Base-by-base conservation (phyloP, 1,140 invertebrate species). In the Leptopilina clavipes region DNA sequence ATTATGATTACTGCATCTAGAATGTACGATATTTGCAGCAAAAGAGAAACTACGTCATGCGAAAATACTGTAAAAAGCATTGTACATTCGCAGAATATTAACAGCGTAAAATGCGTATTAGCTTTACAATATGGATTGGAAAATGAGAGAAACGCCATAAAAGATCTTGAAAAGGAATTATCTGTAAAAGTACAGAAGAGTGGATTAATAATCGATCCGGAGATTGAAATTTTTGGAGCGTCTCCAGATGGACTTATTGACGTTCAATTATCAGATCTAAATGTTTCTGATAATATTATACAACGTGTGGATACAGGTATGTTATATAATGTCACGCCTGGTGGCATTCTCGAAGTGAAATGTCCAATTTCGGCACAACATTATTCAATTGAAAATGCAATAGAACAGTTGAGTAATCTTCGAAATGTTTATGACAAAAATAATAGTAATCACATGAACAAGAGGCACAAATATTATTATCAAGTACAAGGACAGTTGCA, bases 191-290 rank as follows among this genome's bases (percentile, higher is more conserved):
- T 88, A 11, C 18, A 83, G 65, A 73, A 78, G 59, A 89, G 86
- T 81, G 90, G 90, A n/a, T 81, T 91, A 9, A 89, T 89, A 78
- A 85, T 91, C 70, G 85, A 87, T 79, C 7, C 52, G 8, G 78
- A 88, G 56, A 25, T 76, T 6, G 82, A 83, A 5, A 86, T 80
- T 72, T 73, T 92, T 3, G 90, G 80, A 37, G 88, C 86, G 10
- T 81, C 82, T 17, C 89, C 90, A n/a, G 89, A 91, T 85, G 87
- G 90, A 18, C 43, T 91, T 12, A 78, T 89, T 25, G 83, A 78
- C 37, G 74, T 86, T 19, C 81, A 87, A 77, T 25, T 59, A 1
- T 59, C 19, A 59, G 3, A 59, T 5, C 10, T 56, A 11, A 59
- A 59, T 25, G 22, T 12, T 10, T 8, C 56, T 31, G 19, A 59